A percentile compares a stretch with the other conserved stretches of the same genome.
Evolutionary conservation across 2,797 vertebrate genomes (phyloP).

Genomic region (Leucoraja ocellata): DNA sequence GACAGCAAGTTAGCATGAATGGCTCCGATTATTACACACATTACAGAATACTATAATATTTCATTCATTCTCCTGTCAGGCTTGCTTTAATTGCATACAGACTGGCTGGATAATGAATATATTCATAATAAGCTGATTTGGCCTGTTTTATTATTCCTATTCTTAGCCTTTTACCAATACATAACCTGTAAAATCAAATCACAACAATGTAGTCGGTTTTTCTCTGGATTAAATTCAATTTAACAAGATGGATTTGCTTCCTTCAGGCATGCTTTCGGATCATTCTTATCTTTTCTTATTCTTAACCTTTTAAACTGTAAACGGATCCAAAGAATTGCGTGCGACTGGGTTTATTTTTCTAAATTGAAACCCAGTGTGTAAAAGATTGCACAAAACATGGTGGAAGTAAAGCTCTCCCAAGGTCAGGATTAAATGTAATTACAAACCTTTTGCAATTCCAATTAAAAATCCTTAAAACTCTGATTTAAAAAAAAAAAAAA

Average conservation of each 20-base stretch:
- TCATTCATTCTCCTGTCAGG: neutral
- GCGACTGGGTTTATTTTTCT: neutral
- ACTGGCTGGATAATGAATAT: neutral
- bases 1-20: neutral
- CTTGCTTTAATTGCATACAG: neutral
- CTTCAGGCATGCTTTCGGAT: neutral
- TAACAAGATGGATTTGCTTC: neutral
- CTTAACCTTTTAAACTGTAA: neutral
- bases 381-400: no score
- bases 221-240: conserved; percentile 23
- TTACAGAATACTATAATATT: neutral
- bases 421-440: neutral
- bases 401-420: neutral
- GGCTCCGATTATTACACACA: neutral
- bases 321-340: neutral
- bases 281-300: neutral
- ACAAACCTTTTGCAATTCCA: neutral
- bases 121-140: conserved; percentile 14
- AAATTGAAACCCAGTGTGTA: neutral
- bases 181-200: neutral
- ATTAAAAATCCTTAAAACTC: neutral
- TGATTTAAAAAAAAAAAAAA: neutral
- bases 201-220: neutral
- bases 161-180: neutral
- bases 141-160: neutral